phyloP scores from a whole-genome alignment of 2,888 invertebrate species.

The Tuberolachnus salignus region DNA sequence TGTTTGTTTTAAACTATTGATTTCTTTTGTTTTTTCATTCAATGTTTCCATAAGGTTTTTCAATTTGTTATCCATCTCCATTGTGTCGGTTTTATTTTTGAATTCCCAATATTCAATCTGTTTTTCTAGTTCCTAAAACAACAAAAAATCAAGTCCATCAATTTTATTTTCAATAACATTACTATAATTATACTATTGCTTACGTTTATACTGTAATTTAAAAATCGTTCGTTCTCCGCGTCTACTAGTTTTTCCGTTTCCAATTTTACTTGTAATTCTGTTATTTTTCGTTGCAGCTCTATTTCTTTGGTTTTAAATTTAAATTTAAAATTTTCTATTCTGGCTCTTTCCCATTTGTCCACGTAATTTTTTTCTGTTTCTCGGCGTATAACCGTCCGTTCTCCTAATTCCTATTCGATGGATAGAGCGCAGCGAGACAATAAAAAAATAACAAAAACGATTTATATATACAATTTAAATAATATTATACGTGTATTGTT shows the following conservation, averaged over 20 bases:
- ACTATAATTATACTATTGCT: not conserved
- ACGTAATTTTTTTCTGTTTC: constrained; percentile 47
- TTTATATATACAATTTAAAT: too few species aligned
- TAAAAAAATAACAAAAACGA: too few species aligned
- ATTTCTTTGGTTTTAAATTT: constrained; percentile 40
- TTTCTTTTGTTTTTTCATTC: constrained; percentile 35
- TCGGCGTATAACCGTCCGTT: constrained; percentile 12
- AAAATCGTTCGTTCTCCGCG: constrained; percentile 44
- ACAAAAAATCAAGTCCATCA: not conserved
- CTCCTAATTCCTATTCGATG: constrained; percentile 27
- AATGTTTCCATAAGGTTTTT: constrained; percentile 25
- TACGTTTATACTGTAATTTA: constrained; percentile 49
- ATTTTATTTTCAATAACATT: not conserved
- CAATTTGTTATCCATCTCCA: constrained; percentile 34
- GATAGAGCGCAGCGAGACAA: too few species aligned
- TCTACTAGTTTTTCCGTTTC: constrained; percentile 35
- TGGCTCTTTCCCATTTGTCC: constrained; percentile 39
- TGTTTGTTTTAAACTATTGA: constrained; percentile 32
- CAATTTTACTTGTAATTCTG: constrained; percentile 1
- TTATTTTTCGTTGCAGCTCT: constrained; percentile 27
- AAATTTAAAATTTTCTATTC: constrained; percentile 55
- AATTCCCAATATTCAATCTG: constrained; percentile 56
- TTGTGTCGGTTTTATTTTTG: constrained; percentile 49
- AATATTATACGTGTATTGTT: too few species aligned
- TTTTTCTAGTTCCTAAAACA: constrained; percentile 56